Evolutionary conservation across 2,797 vertebrate genomes (phyloP).

Genomic region (Cetoscarus ocellatus): DNA sequence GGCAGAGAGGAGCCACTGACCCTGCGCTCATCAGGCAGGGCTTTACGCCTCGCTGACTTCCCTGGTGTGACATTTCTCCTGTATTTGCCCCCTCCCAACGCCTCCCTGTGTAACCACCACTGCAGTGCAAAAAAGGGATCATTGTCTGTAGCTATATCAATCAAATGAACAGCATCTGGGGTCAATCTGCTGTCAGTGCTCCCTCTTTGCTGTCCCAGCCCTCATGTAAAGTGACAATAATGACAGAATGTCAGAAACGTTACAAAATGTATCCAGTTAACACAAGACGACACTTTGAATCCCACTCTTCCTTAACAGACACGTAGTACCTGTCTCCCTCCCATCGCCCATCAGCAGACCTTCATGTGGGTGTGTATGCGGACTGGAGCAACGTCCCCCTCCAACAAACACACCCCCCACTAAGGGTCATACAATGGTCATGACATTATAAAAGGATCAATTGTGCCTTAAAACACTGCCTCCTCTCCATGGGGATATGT

Average conservation of each 20-base stretch:
- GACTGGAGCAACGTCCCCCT: slow-evolving; percentile 5
- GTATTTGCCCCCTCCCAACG: slow-evolving; percentile 77
- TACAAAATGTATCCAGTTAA: slow-evolving; percentile 65
- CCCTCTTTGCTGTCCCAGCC: slow-evolving; percentile 70
- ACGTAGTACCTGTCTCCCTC: slow-evolving; percentile 54
- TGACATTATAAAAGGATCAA: slow-evolving; percentile 87
- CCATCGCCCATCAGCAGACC: slow-evolving; percentile 51
- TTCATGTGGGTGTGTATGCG: slow-evolving; percentile 29
- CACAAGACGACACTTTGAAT: slow-evolving; percentile 55
- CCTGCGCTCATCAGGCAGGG: slow-evolving; percentile 74
- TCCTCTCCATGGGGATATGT: slow-evolving; percentile 66
- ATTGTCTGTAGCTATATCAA: slow-evolving; percentile 87
- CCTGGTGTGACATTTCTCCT: slow-evolving; percentile 84
- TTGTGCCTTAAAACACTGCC: slow-evolving; percentile 82
- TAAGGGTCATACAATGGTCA: slow-evolving; percentile 79
- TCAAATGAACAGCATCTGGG: slow-evolving; percentile 85
- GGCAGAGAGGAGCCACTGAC: slow-evolving; percentile 84
- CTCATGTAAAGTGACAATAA: slow-evolving; percentile 84
- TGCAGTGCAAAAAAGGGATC: slow-evolving; percentile 76
- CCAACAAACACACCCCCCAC: slow-evolving; percentile 63
- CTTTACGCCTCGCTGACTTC: slow-evolving; percentile 86
- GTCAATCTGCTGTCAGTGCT: slow-evolving; percentile 85
- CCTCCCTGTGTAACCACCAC: slow-evolving; percentile 75
- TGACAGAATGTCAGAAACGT: slow-evolving; percentile 80
- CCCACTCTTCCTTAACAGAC: slow-evolving; percentile 44